These are phyloP conservation scores for Acanthiza pusilla DNA, from an alignment of 2,797 vertebrate species.

Conservation along the genomic window DNA sequence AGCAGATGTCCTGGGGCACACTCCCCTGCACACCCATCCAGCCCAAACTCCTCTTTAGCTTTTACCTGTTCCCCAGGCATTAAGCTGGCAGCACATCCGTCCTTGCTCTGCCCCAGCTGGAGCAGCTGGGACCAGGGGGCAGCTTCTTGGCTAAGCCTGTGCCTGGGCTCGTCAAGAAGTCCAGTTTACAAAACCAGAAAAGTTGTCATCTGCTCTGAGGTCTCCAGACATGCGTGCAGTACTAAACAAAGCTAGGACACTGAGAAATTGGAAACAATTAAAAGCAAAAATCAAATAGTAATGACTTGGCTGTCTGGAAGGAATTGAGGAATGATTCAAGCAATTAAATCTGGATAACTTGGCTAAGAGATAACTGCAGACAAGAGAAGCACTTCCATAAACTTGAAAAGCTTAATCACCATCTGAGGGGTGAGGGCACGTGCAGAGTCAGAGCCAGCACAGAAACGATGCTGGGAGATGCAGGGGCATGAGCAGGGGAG, in stretches of 20 bases:
- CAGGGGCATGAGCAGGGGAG: neutral
- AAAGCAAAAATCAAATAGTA: neutral
- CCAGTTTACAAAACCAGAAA: neutral
- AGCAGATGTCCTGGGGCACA: neutral
- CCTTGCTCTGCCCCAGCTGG: neutral
- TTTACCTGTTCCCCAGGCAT: neutral
- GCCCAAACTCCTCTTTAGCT: neutral
- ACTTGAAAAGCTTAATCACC: neutral
- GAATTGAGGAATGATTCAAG: neutral
- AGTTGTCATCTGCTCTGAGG: neutral
- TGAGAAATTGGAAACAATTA: neutral
- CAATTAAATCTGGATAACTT: neutral
- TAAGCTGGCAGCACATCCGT: accelerated
- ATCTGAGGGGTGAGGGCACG: neutral
- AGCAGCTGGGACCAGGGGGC: accelerated
- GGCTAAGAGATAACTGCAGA: neutral
- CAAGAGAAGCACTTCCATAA: neutral
- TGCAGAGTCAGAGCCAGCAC: neutral
- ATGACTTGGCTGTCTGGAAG: slow-evolving; percentile 1
- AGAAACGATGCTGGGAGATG: accelerated
- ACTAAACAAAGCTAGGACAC: neutral
- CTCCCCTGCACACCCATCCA: neutral
- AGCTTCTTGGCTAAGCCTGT: neutral
- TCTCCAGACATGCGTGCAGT: neutral
- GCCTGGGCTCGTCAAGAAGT: neutral